These are phyloP conservation scores for Pomatostomus ruficeps DNA, from an alignment of 2,113 vertebrate species.

Conservation along the genomic window DNA sequence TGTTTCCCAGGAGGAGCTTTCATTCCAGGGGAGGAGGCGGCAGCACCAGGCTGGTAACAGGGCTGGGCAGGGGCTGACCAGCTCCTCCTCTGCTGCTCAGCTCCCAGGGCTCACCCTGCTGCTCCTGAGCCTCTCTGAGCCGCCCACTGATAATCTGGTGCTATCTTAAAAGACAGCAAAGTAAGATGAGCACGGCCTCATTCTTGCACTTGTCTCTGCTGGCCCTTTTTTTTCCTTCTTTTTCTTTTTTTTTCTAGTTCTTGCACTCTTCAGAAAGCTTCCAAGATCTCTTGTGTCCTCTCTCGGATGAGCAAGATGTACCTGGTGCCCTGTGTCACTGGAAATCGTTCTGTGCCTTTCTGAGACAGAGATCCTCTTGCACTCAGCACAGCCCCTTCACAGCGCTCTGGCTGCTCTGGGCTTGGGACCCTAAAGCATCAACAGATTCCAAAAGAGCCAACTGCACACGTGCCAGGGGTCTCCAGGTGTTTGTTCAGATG, in stretches of 20 bases:
- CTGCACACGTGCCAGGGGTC: rapidly evolving
- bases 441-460: neutral
- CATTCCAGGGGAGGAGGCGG: neutral
- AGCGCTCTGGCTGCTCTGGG: neutral
- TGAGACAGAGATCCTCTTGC: neutral
- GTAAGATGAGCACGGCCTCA: neutral
- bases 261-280: neutral
- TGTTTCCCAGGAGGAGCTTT: neutral
- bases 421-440: neutral
- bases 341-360: neutral
- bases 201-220: neutral
- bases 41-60: neutral
- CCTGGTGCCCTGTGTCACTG: neutral
- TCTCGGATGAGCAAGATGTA: neutral
- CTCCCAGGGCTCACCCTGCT: neutral
- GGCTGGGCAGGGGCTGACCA: neutral
- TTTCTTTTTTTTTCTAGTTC: neutral
- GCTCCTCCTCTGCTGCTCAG: neutral
- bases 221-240: neutral
- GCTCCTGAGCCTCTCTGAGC: neutral
- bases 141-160: neutral
- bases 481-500: neutral
- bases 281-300: neutral
- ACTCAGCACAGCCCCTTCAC: neutral
- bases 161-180: neutral